A percentile compares a stretch with the other conserved stretches of the same genome.
Evolutionary conservation across 1,140 invertebrate genomes (phyloP).

Genomic region (Saxidomus purpurata): DNA sequence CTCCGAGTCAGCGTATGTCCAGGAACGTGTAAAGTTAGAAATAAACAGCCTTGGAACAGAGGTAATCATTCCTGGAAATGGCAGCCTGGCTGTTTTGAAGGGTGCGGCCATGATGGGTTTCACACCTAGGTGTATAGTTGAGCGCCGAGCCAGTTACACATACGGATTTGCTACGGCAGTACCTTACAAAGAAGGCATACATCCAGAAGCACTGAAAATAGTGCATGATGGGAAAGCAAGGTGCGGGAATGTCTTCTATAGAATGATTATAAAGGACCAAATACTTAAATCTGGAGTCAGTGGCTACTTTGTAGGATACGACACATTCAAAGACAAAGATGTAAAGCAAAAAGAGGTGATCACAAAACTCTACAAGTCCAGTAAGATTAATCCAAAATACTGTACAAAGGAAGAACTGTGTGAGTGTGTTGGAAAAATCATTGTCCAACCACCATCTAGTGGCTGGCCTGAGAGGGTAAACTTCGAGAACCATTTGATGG

Average conservation of each 20-base stretch:
- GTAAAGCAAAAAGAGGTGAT: neutral
- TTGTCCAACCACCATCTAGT: neutral
- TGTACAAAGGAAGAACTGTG: constrained; percentile 19
- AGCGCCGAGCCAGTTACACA: neutral
- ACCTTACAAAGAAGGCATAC: neutral
- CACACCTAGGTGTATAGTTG: neutral
- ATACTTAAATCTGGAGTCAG: neutral
- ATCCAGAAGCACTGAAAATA: neutral
- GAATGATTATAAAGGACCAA: constrained; percentile 1
- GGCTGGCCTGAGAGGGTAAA: constrained; percentile 12
- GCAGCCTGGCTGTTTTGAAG: neutral
- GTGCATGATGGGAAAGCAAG: constrained; percentile 17
- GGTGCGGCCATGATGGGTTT: neutral
- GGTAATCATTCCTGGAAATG: neutral
- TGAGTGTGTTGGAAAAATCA: neutral
- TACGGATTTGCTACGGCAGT: neutral
- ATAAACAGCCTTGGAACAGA: neutral
- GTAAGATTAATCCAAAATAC: constrained; percentile 9
- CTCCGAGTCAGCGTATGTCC: neutral
- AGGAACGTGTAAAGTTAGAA: constrained; percentile 2
- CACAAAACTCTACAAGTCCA: constrained; percentile 12
- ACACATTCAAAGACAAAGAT: constrained; percentile 1
- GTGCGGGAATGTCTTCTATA: constrained; percentile 25
- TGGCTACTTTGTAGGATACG: neutral
- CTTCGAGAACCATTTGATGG: neutral